These are phyloP conservation scores for Corythaeola cristata DNA, from an alignment of 2,113 vertebrate species.

Conservation along the genomic window DNA sequence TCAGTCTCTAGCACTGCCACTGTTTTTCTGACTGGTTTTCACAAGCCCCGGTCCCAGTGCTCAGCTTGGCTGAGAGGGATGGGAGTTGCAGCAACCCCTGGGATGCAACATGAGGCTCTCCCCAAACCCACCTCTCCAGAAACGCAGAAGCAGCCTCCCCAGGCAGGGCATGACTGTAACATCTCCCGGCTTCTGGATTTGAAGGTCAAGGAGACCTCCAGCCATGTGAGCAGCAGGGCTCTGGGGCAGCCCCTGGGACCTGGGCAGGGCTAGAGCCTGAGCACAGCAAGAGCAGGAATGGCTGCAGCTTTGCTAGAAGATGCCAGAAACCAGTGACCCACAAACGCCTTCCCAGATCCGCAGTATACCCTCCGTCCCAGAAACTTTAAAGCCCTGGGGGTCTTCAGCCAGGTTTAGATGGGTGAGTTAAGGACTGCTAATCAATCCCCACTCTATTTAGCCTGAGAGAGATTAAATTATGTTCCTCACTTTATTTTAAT, in stretches of 20 bases:
- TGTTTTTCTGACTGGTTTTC: not conserved
- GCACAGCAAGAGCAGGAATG: not conserved
- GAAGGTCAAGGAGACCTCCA: not conserved
- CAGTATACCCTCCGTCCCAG: rapidly evolving
- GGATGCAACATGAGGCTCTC: not conserved
- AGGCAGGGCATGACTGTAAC: not conserved
- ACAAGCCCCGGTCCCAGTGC: not conserved
- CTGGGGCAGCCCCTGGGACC: not conserved
- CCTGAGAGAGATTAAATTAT: slow-evolving; percentile 48
- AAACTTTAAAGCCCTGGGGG: not conserved
- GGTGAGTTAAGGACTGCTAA: not conserved
- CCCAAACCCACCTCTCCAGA: not conserved
- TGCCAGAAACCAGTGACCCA: not conserved
- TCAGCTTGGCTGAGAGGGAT: not conserved
- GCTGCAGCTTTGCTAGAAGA: not conserved
- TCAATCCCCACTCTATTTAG: not conserved
- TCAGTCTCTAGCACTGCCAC: not conserved
- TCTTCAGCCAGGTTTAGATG: not conserved
- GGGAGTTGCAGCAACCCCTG: not conserved
- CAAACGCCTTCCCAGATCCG: not conserved
- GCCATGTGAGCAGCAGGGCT: rapidly evolving
- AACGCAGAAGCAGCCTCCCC: not conserved
- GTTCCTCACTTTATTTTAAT: slow-evolving; percentile 63
- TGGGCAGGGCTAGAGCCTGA: not conserved
- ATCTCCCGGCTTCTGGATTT: not conserved